Evolutionary conservation across 2,888 invertebrate species (phyloP), one percentile per base, ranked within the genome.

Genomic region (Rotaria magnacalcarata): DNA sequence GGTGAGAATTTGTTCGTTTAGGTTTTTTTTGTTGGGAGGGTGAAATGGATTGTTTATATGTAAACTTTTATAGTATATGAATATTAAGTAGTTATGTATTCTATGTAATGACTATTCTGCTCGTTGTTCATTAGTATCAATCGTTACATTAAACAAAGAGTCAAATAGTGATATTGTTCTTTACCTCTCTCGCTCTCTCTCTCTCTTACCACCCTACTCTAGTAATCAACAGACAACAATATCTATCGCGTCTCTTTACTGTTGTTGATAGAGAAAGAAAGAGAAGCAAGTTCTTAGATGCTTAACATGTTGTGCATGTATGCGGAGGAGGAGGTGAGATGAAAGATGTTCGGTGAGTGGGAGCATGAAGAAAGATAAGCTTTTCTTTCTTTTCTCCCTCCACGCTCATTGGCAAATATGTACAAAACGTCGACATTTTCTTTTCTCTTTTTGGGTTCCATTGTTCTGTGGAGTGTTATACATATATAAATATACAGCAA

Each of bases 281-380:
- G 67, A 67, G 16, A 67, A 34, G 67, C 67, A 67, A 67, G 67
- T 67, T 67, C 67, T 67, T 67, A 14, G 27, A 67, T 67, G 67
- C 67, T 67, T 67, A 27, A 67, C 19, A 58, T n/a, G n/a, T 67
- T 19, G 16, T 27, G 67, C 5, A 67, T 54, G 21, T 21, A 54
- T 54, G 54, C 21, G 34, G 34, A 34, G n/a, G 58, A 58, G 60
- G 67, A 41, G 67, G 67, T 34, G 27, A 67, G 67, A 67, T 67
- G 67, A 67, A 34, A 67, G 67, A 67, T 67, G 67, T 67, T 67
- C 27, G 67, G 19, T 34, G 16, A 34, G 67, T 67, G 67, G 67
- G 34, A 67, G 67, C 67, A 67, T 67, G 67, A 34, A 34, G 67
- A 67, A 67, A 67, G 67, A 67, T 67, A 67, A 67, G 67, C 67